These are phyloP conservation scores for Brachionus plicatilis DNA, from an alignment of 1,140 invertebrate species.

Conservation along the genomic window DNA sequence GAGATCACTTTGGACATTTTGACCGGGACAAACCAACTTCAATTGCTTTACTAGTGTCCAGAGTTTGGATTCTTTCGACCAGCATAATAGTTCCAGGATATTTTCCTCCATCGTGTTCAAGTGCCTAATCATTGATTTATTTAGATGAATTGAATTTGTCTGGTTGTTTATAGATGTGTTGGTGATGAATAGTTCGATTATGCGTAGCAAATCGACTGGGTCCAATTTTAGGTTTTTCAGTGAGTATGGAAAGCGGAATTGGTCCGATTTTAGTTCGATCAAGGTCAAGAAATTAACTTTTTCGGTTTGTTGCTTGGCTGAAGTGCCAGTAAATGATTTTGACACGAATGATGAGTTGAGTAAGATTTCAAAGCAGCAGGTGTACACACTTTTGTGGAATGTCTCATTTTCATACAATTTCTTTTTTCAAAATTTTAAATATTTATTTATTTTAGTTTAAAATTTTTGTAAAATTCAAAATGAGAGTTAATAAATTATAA, in stretches of 20 bases:
- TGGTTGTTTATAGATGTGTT: not conserved
- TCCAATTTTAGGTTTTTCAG: not conserved
- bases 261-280: not conserved
- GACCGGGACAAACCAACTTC: not conserved
- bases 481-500: too few relatives aligned
- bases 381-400: not conserved
- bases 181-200: conserved; percentile 9
- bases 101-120: not conserved
- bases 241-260: conserved; percentile 14
- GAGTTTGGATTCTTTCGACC: not conserved
- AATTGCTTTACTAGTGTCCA: not conserved
- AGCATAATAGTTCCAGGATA: not conserved
- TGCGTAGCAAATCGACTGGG: not conserved
- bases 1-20: not conserved
- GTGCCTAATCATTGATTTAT: not conserved
- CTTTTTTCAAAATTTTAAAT: not conserved
- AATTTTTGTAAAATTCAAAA: too few relatives aligned
- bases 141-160: not conserved
- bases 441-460: not conserved
- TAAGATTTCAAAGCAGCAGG: conserved; percentile 9
- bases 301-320: not conserved
- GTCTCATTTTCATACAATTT: not conserved
- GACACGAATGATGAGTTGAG: not conserved
- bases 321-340: not conserved
- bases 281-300: not conserved